Evolutionary conservation across 2,888 invertebrate genomes (phyloP).

Genomic region (Hermaeophaga mercurialis): DNA sequence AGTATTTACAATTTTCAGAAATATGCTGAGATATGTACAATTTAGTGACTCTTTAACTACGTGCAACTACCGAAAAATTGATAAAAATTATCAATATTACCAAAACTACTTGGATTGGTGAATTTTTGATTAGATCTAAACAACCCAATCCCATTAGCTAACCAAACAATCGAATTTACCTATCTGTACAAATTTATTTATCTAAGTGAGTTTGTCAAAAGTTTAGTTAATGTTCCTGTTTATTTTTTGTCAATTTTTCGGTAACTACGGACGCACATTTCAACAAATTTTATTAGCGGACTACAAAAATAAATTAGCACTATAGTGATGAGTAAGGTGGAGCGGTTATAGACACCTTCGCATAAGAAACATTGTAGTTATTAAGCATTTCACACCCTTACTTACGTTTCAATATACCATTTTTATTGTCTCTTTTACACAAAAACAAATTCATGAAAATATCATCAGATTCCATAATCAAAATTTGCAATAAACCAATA

Average conservation of each 20-base stretch:
- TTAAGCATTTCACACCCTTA: constrained; percentile 7
- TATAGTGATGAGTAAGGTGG: constrained; percentile 3
- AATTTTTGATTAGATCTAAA: too few species aligned
- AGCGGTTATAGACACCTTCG: constrained; percentile 13
- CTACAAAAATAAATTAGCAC: constrained; percentile 11
- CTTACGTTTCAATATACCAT: constrained; percentile 11
- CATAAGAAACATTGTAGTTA: constrained; percentile 14
- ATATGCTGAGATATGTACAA: constrained; percentile 58
- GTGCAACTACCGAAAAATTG: neutral
- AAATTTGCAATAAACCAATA: too few species aligned
- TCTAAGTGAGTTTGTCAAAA: too few species aligned
- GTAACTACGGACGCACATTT: neutral
- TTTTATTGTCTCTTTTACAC: constrained; percentile 24
- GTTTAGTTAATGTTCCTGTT: constrained; percentile 2
- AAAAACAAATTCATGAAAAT: constrained; percentile 1
- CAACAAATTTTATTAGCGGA: neutral
- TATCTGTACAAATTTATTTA: too few species aligned
- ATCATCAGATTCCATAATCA: too few species aligned
- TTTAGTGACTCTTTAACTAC: constrained; percentile 34
- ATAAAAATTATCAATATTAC: too few species aligned
- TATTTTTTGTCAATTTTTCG: constrained; percentile 1
- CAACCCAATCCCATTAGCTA: too few species aligned
- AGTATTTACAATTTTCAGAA: constrained; percentile 58
- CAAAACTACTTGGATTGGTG: too few species aligned
- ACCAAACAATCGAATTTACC: too few species aligned